Base-by-base conservation (phyloP, 2,113 vertebrate species). In the Hippocampus abdominalis region DNA sequence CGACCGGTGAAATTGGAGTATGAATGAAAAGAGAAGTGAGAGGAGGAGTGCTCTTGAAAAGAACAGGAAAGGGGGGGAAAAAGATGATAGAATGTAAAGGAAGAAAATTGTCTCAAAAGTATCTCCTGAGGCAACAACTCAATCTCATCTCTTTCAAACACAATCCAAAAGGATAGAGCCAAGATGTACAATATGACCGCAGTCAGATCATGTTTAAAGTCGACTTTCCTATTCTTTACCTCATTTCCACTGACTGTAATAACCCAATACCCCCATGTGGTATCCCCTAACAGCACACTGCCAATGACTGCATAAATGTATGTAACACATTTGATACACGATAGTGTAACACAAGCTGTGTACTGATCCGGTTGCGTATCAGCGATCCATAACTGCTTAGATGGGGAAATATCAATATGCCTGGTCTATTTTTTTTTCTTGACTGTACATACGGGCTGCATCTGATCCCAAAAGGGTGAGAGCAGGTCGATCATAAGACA, bases 331-430 rank as follows among this genome's bases (percentile, higher is more conserved):
- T 49, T 80, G 81, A 85, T 76, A 89, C 78, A 80, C 65, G 81
- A 89, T 81, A 79, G 65, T 62, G 84, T 81, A 86, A 85, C 73
- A 73, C 69, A 72, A 88, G 84, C 85, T 81, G 72, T 57, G 71
- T 73, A 62, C 64, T 81, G 77, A 81, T 74, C 77, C 75, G 63
- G 73, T 79, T 80, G 61, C 5, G n/a, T 84, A 88, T 88, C 72
- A 81, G 76, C 69, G 81, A 42, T 81, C 82, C 48, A 77, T 85
- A 82, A 81, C 64, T 76, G 62, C 75, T 81, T 71, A 77, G 80
- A 72, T 73, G 75, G 53, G 56, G 54, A 64, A 60, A 70, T 72
- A 82, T 76, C 68, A 73, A 51, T 64, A 46, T 53, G 61, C 44
- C 70, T 11, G 27, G 4, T 13, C 12, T 42, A 71, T 70, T 4